phyloP scores from a whole-genome alignment of 2,888 invertebrate species.

The Ormyrus rosae region DNA sequence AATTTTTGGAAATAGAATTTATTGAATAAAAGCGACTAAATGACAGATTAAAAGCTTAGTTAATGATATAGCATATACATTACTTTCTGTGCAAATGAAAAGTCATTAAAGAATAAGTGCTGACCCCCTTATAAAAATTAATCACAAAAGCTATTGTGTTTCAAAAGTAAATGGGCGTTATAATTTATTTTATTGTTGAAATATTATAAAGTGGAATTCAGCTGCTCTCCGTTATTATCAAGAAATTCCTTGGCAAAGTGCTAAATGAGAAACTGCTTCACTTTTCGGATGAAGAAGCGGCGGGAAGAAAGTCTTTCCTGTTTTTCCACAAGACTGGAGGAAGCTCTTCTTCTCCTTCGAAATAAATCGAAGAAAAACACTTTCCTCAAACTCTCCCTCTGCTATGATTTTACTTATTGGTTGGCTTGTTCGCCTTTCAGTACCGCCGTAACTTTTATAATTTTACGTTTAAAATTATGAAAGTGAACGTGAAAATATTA shows the following conservation, averaged over 20 bases:
- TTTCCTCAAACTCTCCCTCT: conserved; percentile 9
- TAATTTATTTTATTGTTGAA: conserved; percentile 26
- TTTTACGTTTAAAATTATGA: conserved; percentile 1
- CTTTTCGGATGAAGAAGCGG: conserved; percentile 29
- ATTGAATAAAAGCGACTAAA: no score
- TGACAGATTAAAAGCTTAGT: no score
- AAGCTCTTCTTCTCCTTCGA: conserved; percentile 1
- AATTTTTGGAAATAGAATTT: no score
- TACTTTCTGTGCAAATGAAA: no score
- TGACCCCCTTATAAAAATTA: not conserved
- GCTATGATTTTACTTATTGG: conserved; percentile 16
- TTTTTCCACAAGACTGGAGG: conserved; percentile 26
- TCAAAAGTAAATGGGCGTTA: conserved; percentile 11
- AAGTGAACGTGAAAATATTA: not conserved
- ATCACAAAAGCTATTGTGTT: conserved; percentile 24
- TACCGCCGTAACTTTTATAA: not conserved
- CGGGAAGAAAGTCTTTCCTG: conserved; percentile 21
- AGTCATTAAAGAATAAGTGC: no score
- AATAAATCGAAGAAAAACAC: conserved; percentile 51
- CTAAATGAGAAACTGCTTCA: conserved; percentile 40
- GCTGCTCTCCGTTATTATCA: conserved; percentile 9
- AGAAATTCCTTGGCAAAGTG: conserved; percentile 25
- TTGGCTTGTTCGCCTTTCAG: not conserved
- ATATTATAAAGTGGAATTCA: conserved; percentile 19
- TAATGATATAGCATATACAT: no score